Evolutionary conservation across 2,113 vertebrate species (phyloP).

Genomic region (Sylvietta virens): DNA sequence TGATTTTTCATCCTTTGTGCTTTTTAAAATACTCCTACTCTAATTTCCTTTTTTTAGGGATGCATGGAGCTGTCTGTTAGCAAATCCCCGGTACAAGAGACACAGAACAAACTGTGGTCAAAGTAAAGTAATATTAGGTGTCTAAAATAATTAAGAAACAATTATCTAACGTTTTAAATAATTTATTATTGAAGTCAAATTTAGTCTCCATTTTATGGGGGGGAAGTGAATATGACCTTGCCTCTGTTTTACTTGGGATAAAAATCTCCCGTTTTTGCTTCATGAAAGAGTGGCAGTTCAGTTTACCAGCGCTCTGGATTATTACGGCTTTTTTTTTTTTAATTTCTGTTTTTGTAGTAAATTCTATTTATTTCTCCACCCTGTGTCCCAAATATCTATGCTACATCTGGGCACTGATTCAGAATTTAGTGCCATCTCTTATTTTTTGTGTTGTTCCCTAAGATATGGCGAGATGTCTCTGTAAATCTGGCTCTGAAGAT

Average conservation of each 20-base stretch:
- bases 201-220: not conserved
- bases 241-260: not conserved
- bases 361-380: not conserved
- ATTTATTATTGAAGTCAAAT: not conserved
- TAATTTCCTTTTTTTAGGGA: not conserved
- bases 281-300: not conserved
- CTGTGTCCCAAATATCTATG: not conserved
- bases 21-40: not conserved
- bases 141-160: not conserved
- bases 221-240: not conserved
- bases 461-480: not conserved
- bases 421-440: not conserved
- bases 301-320: not conserved
- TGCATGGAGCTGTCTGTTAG: not conserved
- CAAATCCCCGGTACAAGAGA: not conserved
- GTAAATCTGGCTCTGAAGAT: not conserved
- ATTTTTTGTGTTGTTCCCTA: not conserved
- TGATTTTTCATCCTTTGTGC: not conserved
- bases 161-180: not conserved
- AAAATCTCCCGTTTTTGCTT: not conserved
- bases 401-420: not conserved
- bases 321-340: no score
- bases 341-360: not conserved
- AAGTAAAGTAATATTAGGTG: no score
- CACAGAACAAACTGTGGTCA: no score